Conservation (phyloP, 2,113 vertebrate genomes). For the Leucopternis melanops region DNA sequence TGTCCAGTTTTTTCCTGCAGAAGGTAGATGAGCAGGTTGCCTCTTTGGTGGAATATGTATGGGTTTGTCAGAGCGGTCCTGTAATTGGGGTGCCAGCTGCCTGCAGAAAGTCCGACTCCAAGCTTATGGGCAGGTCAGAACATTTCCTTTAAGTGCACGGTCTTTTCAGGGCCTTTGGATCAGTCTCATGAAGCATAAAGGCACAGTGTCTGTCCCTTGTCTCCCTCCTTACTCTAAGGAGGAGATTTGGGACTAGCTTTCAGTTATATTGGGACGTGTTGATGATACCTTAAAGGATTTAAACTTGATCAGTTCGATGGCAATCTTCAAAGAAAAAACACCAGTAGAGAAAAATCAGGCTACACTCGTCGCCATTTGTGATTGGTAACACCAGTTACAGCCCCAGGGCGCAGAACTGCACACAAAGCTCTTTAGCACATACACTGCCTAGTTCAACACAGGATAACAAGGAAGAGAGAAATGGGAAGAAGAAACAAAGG, state of each 20-base stretch:
- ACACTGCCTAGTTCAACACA: neutral
- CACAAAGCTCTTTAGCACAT: rapidly evolving
- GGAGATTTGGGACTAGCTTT: neutral
- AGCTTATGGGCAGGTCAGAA: neutral
- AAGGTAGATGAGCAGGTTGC: neutral
- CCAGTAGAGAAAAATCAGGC: neutral
- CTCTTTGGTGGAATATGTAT: neutral
- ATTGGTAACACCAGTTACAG: neutral
- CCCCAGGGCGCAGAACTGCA: neutral
- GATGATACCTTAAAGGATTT: neutral
- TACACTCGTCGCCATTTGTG: neutral
- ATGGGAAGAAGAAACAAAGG: neutral
- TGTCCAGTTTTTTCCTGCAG: neutral
- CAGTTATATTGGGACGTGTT: neutral
- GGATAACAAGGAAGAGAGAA: neutral
- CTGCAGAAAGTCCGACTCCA: neutral
- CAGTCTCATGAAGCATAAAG: neutral
- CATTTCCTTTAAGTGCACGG: neutral
- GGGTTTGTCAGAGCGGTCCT: neutral
- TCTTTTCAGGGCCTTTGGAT: neutral
- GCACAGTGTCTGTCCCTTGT: neutral
- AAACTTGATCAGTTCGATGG: neutral
- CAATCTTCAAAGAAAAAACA: neutral
- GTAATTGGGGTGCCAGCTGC: neutral
- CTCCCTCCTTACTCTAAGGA: neutral